Evolutionary conservation across 2,113 vertebrate species (phyloP).

Genomic region (Vimba vimba): DNA sequence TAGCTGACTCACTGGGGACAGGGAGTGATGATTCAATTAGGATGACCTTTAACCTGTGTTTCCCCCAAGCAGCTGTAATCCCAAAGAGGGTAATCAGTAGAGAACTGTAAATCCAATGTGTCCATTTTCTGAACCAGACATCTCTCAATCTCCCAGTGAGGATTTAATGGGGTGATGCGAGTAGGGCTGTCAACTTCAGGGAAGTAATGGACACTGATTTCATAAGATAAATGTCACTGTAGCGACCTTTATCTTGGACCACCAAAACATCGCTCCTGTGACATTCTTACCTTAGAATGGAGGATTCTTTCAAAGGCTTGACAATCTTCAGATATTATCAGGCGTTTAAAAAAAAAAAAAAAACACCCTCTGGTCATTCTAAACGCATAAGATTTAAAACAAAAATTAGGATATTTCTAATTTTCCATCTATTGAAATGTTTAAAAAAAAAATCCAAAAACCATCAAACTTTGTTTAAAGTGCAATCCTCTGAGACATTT

Average conservation of each 20-base stretch:
- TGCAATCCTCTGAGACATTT: background rate
- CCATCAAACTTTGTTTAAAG: background rate
- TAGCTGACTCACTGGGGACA: background rate
- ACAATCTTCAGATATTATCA: background rate
- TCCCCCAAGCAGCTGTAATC: conserved; percentile 14
- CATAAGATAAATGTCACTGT: background rate
- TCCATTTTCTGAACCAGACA: conserved; percentile 1
- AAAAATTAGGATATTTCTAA: background rate
- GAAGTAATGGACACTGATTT: conserved; percentile 11
- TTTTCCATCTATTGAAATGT: background rate
- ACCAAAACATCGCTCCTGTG: background rate
- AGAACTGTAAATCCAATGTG: conserved; percentile 19
- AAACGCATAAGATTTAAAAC: background rate
- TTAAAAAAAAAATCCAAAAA: background rate
- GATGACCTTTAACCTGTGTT: conserved; percentile 19
- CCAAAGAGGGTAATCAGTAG: conserved; percentile 42
- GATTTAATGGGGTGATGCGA: background rate
- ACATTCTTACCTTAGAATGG: background rate
- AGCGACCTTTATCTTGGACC: background rate
- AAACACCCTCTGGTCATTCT: background rate
- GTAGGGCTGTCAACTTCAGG: background rate
- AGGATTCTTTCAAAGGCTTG: background rate
- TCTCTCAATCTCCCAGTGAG: conserved; percentile 36
- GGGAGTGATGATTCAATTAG: conserved; percentile 5
- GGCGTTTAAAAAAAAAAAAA: background rate